Base-by-base conservation (phyloP, 2,113 vertebrate genomes). In the Empidonax alnorum region DNA sequence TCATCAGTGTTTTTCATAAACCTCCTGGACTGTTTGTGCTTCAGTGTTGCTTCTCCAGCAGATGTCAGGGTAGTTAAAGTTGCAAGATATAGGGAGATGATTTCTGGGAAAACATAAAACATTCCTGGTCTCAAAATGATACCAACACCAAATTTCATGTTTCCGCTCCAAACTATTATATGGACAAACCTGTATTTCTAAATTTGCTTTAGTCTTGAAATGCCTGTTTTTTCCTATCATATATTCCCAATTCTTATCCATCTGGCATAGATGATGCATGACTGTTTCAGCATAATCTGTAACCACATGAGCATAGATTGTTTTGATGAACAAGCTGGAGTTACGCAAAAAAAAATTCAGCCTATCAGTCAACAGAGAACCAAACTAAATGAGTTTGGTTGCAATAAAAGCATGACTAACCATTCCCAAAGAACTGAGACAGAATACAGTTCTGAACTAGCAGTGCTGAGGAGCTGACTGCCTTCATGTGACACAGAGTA, bases 301-400 rank as follows among this genome's bases (percentile, higher is more conserved):
- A 87, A 55, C 19, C 14, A 63, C n/a, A 41, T 56, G 7, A 79
- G 28, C 42, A 65, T 4, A 73, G 9, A 63, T 21, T n/a, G 14
- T 28, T 81, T 59, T 35, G 74, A 69, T 65, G 20, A 81, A 81
- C 47, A 81, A 91, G 50, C 41, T 90, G 65, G 66, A 80, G 39
- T 53, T 74, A 30, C n/a, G 47, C 61, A 96, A 94, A 97, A 72
- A 88, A 88, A 71, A 65, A 65, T 91, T 84, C 80, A 79, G 53
- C 47, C 83, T 89, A 75, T 41, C 63, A 96, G 75, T 49, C 72
- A 91, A 87, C 37, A 92, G 82, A 74, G 27, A 93, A 94, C 63
- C 62, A 28, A 37, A 66, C 78, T 74, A 42, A 69, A 90, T 76
- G 56, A 68, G 47, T 78, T 47, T 46, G 17, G 42, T 27, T 44